phyloP scores from a whole-genome alignment of 2,888 invertebrate genomes.

The Drosophila nr. perissopoda region DNA sequence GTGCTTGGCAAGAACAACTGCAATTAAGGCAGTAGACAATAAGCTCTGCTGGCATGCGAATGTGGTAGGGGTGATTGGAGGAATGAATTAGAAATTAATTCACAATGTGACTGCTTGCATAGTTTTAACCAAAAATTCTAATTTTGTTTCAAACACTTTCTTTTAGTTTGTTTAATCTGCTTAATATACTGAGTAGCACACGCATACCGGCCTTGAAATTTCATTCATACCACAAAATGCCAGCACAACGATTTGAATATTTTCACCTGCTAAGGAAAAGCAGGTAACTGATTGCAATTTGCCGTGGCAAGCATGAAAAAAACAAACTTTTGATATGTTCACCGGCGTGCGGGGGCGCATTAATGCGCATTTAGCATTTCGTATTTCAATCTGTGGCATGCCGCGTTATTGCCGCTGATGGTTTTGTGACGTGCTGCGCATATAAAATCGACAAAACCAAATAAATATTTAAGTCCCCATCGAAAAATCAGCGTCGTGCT shows the following conservation, averaged over 20 bases:
- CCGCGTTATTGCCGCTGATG: slow-evolving; percentile 58
- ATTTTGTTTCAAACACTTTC: background rate
- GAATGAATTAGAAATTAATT: slow-evolving; percentile 1
- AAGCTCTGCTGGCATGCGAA: background rate
- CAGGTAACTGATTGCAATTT: slow-evolving; percentile 16
- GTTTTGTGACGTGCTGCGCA: slow-evolving; percentile 68
- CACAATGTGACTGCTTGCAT: background rate
- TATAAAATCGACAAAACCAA: slow-evolving; percentile 47
- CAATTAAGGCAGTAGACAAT: background rate
- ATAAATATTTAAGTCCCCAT: slow-evolving; percentile 60
- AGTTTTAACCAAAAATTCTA: background rate
- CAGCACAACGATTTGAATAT: background rate
- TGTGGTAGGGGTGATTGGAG: background rate
- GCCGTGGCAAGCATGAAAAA: slow-evolving; percentile 13
- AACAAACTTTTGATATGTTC: slow-evolving; percentile 23
- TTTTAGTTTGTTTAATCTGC: background rate
- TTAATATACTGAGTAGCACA: background rate
- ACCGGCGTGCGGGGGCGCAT: slow-evolving; percentile 23
- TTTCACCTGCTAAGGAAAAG: background rate
- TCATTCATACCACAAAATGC: background rate
- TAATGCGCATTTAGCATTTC: slow-evolving; percentile 48
- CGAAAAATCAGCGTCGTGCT: slow-evolving; percentile 41
- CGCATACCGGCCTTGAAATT: background rate
- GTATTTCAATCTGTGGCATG: slow-evolving; percentile 39
- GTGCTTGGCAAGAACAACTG: slow-evolving; percentile 25